Evolutionary conservation across 2,113 vertebrate genomes (phyloP).

Genomic region (Emydocephalus ijimae): DNA sequence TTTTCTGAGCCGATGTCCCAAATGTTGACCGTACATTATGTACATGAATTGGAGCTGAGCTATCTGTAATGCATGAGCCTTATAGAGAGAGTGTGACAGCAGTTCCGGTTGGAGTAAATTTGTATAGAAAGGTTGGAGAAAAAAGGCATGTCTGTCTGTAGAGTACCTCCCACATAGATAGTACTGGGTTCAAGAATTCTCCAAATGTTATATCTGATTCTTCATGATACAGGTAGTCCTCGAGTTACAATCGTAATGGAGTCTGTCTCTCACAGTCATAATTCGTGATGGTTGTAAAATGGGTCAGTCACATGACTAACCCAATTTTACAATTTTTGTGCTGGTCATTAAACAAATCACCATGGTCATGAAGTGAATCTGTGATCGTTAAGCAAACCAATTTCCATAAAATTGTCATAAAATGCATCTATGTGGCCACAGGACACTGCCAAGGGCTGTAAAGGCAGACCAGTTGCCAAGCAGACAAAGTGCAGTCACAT

Average conservation of each 20-base stretch:
- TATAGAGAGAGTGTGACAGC: not conserved
- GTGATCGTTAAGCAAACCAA: not conserved
- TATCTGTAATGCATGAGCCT: not conserved
- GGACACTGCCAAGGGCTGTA: not conserved
- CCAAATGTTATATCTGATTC: not conserved
- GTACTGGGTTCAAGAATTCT: not conserved
- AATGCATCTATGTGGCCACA: not conserved
- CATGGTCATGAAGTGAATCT: not conserved
- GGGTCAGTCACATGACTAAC: not conserved
- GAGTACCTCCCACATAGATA: not conserved
- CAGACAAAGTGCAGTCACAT: not conserved
- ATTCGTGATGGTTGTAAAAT: not conserved
- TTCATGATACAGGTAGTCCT: not conserved
- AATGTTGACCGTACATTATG: not conserved
- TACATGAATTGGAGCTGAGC: not conserved
- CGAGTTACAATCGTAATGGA: not conserved
- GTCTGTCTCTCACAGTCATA: not conserved
- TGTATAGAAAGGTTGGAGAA: not conserved
- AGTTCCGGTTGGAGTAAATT: not conserved
- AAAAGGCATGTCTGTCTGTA: not conserved
- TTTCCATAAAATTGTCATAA: not conserved
- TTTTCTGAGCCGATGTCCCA: not conserved
- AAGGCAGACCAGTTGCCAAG: not conserved
- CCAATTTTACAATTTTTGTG: not conserved
- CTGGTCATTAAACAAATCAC: not conserved